Evolutionary conservation across 2,797 vertebrate genomes (phyloP), one percentile per base, ranked within the genome.

Genomic region (Xiphorhynchus erythropygius): DNA sequence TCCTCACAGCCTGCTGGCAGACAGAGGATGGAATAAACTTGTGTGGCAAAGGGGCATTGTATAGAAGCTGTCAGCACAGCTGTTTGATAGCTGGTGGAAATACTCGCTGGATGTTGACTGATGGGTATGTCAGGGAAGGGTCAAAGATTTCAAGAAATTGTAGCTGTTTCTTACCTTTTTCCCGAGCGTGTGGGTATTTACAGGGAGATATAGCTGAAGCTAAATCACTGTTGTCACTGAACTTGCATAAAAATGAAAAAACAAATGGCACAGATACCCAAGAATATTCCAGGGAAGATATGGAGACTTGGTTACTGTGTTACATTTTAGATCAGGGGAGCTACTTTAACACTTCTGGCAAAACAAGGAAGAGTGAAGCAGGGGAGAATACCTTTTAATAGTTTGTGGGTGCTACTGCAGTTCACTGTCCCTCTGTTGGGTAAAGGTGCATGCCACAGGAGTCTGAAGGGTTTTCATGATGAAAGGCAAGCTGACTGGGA

Each of bases 391-490:
- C 62, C 28, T 95, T 91, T 19, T 24, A 68, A 37, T 86, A 52
- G 39, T 93, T 41, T 89, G 28, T 49, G 53, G 55, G 5, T 91
- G 78, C 73, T 71, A 30, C 55, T 91, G 5, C 50, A 73, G 65
- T 88, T 89, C 6, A 13, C 28, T 65, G 63, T 83, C 70, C 30
- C 32, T 80, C 28, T 23, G 2, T 7, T 79, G 78, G 67, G 35
- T 84, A 50, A 87, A 76, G 39, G 22, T 76, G 35, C 70, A 62
- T 96, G 76, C 93, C 89, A 22, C 55, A 57, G 93, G 71, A 89
- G 64, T 35, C 85, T 91, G 78, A 90, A 91, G 94, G 63, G 79
- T 96, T 94, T 94, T 93, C 87, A 56, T 78, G 74, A 89, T 95
- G 94, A 91, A 90, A 96, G 67, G 64, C 18, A 69, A 95, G 64